A percentile compares a stretch with the other conserved stretches of the same genome.
phyloP scores from a whole-genome alignment of 2,888 invertebrate species.

The Arge pagana region DNA sequence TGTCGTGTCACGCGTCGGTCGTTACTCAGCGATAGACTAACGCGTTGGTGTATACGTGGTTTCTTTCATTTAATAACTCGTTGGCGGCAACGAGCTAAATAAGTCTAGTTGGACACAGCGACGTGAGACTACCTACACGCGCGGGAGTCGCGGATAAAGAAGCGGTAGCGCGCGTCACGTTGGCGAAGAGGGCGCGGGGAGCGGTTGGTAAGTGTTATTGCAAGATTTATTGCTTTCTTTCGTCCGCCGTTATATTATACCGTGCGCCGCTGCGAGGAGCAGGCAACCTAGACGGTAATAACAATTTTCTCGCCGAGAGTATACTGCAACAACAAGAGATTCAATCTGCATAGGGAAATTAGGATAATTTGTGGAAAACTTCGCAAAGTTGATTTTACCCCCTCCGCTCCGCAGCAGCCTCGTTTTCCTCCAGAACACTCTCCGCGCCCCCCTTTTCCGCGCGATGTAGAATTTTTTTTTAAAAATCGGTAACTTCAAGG shows the following conservation, averaged over 20 bases:
- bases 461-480: conserved; percentile 3
- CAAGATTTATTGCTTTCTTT: conserved; percentile 47
- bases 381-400: no score
- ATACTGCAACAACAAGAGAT: conserved; percentile 17
- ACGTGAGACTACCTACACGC: conserved; percentile 21
- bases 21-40: no score
- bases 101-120: conserved; percentile 38
- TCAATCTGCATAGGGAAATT: conserved; percentile 17
- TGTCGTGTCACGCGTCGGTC: no score
- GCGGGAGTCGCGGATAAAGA: not conserved
- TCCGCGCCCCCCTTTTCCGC: no score
- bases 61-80: conserved; percentile 41
- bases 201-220: conserved; percentile 37
- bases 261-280: conserved; percentile 21
- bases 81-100: conserved; percentile 45
- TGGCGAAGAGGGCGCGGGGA: conserved; percentile 12
- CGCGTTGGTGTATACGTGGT: no score
- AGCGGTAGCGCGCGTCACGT: no score
- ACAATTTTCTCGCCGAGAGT: conserved; percentile 22
- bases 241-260: no score
- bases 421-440: no score
- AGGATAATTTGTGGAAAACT: conserved; percentile 21
- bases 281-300: conserved; percentile 9
- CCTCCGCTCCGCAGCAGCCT: no score
- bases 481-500: not conserved